Evolutionary conservation across 1,140 invertebrate genomes (phyloP).

Genomic region (Cyclina sinensis): DNA sequence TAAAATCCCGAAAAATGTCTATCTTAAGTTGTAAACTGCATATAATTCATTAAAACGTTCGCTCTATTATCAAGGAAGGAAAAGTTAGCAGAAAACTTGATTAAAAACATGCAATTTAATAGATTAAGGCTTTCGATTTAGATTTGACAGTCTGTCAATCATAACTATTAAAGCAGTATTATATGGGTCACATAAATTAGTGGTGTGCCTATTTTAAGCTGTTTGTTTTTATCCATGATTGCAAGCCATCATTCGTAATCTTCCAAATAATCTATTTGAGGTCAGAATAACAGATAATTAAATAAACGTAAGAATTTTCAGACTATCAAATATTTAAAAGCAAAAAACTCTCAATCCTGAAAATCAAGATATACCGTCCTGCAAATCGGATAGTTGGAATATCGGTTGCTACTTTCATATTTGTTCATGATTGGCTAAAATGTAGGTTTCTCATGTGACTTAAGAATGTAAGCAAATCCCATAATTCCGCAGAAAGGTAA

Average conservation of each 20-base stretch:
- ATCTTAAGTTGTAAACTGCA: too few species aligned
- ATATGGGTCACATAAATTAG: conserved; percentile 62
- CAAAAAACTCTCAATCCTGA: too few species aligned
- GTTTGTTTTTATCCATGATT: neutral
- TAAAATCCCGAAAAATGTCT: too few species aligned
- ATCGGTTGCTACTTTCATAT: conserved; percentile 39
- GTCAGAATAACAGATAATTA: too few species aligned
- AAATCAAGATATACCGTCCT: neutral
- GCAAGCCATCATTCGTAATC: neutral
- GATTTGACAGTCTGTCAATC: conserved; percentile 54
- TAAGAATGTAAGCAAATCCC: conserved; percentile 70
- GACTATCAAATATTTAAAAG: too few species aligned
- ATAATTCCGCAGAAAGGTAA: too few species aligned
- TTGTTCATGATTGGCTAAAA: conserved; percentile 68
- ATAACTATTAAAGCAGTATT: conserved; percentile 16
- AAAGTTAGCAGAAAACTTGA: too few species aligned
- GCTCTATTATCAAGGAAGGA: too few species aligned
- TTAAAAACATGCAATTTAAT: neutral
- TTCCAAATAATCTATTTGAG: too few species aligned
- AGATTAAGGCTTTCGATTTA: conserved; percentile 2
- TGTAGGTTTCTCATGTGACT: conserved; percentile 64
- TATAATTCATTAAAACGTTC: too few species aligned
- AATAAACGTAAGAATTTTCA: too few species aligned
- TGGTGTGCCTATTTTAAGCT: conserved; percentile 38
- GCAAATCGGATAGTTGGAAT: neutral